Base-by-base conservation (phyloP, 2,113 vertebrate genomes). In the Ptilorrhoa leucosticta region DNA sequence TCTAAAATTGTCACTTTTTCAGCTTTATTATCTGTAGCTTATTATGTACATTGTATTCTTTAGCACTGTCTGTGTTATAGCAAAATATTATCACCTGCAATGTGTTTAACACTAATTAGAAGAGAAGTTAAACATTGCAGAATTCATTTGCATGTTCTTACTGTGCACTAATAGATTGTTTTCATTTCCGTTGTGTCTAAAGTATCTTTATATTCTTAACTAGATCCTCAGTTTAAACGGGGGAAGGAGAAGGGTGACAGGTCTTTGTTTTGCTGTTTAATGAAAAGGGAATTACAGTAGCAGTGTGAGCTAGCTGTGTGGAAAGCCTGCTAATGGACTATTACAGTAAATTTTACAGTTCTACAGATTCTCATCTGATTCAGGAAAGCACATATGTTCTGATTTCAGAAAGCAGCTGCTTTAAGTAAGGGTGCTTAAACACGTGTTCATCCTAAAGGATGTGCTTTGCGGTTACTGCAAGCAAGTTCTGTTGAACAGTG, bases 21-120 rank as follows among this genome's bases (percentile, higher is more conserved):
- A 91, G 98, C 98, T 98, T 98, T 97, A 97, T 97, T 98, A 97
- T 96, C 96, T 98, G 97, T 98, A 98, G 98, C 98, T 98, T 98
- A 98, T 87, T 95, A 98, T 98, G 98, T 98, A 98, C 98, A 96
- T 98, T 98, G 97, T 98, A 98, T 98, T 97, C 97, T 98, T 97
- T 97, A 96, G 97, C 96, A 97, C 96, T 94, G 95, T 97, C 96
- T 97, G 95, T 98, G 97, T 97, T 96, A 97, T 98, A 98, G 98
- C 96, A 89, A 97, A 98, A 96, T 98, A 98, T 98, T 98, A 98
- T 98, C 98, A 98, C 97, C 98, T 98, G 98, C 98, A 97, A 93
- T 97, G 96, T 97, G 97, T 97, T 97, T 97, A 97, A 98, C 98
- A 82, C 93, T 94, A 87, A 98, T 97, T 98, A 98, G 97, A 98